Evolutionary conservation across 2,888 invertebrate species (phyloP), one percentile per base, ranked within the genome.

Genomic region (Tinea pellionella): DNA sequence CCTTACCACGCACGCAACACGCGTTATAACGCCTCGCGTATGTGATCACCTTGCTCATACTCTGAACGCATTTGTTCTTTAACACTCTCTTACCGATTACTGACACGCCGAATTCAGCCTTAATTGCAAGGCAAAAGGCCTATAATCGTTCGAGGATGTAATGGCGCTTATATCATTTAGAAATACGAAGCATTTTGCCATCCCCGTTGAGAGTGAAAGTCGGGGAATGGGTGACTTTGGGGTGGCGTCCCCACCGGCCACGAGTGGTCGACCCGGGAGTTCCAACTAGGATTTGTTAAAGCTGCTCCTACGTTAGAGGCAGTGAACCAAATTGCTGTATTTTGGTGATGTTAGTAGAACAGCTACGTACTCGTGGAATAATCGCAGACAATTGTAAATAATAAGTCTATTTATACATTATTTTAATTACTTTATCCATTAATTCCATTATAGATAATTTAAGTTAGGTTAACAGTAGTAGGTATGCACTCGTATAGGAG

Each of bases 221-320:
- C 70, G 77, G 75, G 80, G 80, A 82, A 80, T 76, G 81, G 77
- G 82, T 72, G 75, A 76, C 72, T 75, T 79, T 73, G 69, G 68
- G 69, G 72, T 70, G 74, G 71, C 70, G 73, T 65, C 69, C 72
- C 67, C 72, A 67, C 80, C 79, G 80, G 75, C 79, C 81, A 75
- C 77, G 78, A 83, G 83, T 80, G 78, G 78, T 80, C 83, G 80
- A 79, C 83, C 78, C 82, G 84, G 80, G 81, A 73, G 78, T 74
- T 74, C 77, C 80, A 77, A 75, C 81, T 70, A 77, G 82, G 83
- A 82, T 85, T 84, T 84, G 80, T 77, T 80, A 82, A 84, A 84
- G 83, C 82, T 77, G 79, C 81, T 83, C 78, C 81, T 16, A 47
- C n/a, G 47, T 47, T 32, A 16, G 15, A 16, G 47, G 9, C 29